Evolutionary conservation across 1,140 invertebrate genomes (phyloP), one percentile per base, ranked within the genome.

Genomic region (Sesamia nonagrioides): DNA sequence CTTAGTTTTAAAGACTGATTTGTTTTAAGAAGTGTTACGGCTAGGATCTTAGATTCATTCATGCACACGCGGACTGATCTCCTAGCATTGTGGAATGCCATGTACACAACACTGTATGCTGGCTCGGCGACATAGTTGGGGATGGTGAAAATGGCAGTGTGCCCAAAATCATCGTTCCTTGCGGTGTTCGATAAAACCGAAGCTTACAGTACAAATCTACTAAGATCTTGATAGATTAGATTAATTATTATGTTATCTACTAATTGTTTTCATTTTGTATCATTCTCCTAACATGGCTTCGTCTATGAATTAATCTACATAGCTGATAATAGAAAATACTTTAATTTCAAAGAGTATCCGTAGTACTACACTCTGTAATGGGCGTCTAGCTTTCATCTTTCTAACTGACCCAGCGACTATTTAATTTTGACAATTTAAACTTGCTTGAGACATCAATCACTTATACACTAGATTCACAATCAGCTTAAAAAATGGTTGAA

Each of bases 11-110:
- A 60, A 3, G 6, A 33, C 11, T 3, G 27, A 35, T 35, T 35
- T 60, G 56, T 27, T 60, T 60, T 60, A 15, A 27, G 18, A 33
- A 21, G 56, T 60, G 27, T 60, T 60, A 33, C 33, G 27, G 18
- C 13, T 60, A 15, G 18, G 4, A 35, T 35, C 1, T 1, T 15
- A 2, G 56, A 3, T 60, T 21, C 7, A 9, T 33, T 27, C 56
- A 18, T 21, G 27, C 18, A 56, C 11, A 27, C 54, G 54, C 21
- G 54, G 9, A 11, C 8, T 18, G 27, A 3, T 15, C 3, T 58
- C 60, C 33, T 15, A 18, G 8, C 9, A 8, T 66, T 0, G 61
- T 17, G 37, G 8, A 13, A 37, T 11, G 15, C 37, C 61, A 2
- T 21, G 61, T n/a, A 35, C 35, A 11, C 17, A 21, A 13, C 18